Evolutionary conservation across 2,888 invertebrate species (phyloP).

Genomic region (Molorchus minor): DNA sequence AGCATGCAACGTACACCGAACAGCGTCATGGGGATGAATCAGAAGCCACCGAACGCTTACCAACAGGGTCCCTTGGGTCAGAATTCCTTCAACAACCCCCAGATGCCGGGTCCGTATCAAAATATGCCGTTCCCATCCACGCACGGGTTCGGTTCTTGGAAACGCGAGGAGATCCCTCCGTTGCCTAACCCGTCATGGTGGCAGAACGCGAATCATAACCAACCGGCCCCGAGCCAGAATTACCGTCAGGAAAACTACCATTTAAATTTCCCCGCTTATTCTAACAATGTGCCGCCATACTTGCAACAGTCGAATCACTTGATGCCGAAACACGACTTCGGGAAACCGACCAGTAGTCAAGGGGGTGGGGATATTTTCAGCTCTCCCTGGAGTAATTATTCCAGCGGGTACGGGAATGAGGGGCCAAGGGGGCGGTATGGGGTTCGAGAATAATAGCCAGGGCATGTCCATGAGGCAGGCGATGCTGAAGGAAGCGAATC

Average conservation of each 20-base stretch:
- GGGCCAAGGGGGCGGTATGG: constrained; percentile 15
- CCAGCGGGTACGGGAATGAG: constrained; percentile 29
- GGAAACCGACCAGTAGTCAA: constrained; percentile 23
- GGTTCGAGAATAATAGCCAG: constrained; percentile 30
- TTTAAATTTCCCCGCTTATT: constrained; percentile 16
- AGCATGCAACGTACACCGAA: constrained; percentile 25
- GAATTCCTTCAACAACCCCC: constrained; percentile 14
- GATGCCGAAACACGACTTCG: constrained; percentile 27
- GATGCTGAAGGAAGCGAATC: constrained; percentile 59
- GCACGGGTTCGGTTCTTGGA: constrained; percentile 44
- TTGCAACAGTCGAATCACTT: constrained; percentile 31
- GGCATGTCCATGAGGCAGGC: constrained; percentile 58
- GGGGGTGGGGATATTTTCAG: constrained; percentile 48
- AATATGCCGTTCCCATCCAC: constrained; percentile 38
- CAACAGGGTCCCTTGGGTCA: constrained; percentile 8
- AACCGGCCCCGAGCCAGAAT: constrained; percentile 29
- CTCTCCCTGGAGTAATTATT: constrained; percentile 48
- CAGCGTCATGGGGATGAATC: constrained; percentile 20
- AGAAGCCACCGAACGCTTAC: constrained; percentile 22
- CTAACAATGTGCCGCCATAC: constrained; percentile 17
- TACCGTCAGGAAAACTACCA: constrained; percentile 22
- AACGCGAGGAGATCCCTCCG: constrained; percentile 32
- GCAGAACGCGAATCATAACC: constrained; percentile 29
- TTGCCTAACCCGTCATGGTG: constrained; percentile 35
- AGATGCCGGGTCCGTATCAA: constrained; percentile 32